A percentile compares a stretch with the other conserved stretches of the same genome.
phyloP scores from a whole-genome alignment of 2,888 invertebrate species.

The Leptopterna dolabrata region DNA sequence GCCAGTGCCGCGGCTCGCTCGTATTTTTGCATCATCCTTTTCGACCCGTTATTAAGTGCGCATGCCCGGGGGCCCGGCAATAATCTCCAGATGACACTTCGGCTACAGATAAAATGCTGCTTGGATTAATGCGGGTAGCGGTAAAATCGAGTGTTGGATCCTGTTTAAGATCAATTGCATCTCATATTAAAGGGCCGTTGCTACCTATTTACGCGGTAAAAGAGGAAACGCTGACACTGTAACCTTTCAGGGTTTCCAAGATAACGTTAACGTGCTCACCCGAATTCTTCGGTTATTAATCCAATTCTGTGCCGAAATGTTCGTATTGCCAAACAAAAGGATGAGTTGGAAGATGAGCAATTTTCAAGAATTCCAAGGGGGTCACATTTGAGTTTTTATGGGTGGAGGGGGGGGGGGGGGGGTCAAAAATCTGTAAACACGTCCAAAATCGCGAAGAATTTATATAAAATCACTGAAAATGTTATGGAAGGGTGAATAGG shows the following conservation, averaged over 20 bases:
- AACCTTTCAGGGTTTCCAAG: not conserved
- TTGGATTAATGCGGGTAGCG: not conserved
- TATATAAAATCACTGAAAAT: too few relatives aligned
- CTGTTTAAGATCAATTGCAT: not conserved
- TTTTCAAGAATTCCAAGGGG: too few relatives aligned
- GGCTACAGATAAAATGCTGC: not conserved
- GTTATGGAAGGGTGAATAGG: too few relatives aligned
- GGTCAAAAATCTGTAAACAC: too few relatives aligned
- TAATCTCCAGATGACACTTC: not conserved
- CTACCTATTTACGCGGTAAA: not conserved
- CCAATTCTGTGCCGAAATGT: too few relatives aligned
- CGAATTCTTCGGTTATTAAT: too few relatives aligned
- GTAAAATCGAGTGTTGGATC: not conserved
- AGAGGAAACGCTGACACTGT: not conserved
- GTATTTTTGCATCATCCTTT: not conserved
- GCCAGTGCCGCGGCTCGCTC: not conserved
- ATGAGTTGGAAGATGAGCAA: too few relatives aligned
- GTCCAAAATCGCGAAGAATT: too few relatives aligned
- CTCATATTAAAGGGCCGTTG: not conserved
- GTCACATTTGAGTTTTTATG: too few relatives aligned
- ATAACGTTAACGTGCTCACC: too few relatives aligned
- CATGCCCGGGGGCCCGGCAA: not conserved
- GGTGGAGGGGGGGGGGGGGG: too few relatives aligned
- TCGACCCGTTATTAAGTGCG: conserved; percentile 7
- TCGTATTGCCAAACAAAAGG: too few relatives aligned